phyloP scores from a whole-genome alignment of 2,888 invertebrate species.

The Cantharis nigra region DNA sequence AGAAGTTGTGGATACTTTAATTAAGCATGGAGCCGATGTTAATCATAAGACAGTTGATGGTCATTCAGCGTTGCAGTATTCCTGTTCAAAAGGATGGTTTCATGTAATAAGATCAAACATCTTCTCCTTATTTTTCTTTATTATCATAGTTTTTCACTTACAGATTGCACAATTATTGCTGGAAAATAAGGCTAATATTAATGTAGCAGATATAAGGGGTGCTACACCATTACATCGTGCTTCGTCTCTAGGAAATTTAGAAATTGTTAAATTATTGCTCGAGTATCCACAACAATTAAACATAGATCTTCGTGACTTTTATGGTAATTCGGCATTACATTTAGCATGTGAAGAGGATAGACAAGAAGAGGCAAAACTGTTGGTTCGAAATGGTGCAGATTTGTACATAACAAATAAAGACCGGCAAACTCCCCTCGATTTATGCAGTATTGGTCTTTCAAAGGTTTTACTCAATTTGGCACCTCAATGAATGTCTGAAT shows the following conservation, averaged over 20 bases:
- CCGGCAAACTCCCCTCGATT: slow-evolving; percentile 68
- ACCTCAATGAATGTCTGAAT: background rate
- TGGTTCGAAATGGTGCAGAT: slow-evolving; percentile 69
- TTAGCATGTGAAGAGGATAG: slow-evolving; percentile 82
- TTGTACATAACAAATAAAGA: slow-evolving; percentile 67
- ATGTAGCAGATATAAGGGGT: slow-evolving; percentile 68
- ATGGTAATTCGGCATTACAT: slow-evolving; percentile 81
- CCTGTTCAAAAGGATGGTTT: slow-evolving; percentile 81
- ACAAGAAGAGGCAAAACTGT: slow-evolving; percentile 66
- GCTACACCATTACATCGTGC: slow-evolving; percentile 81
- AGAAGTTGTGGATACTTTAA: slow-evolving; percentile 68
- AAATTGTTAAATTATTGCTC: slow-evolving; percentile 70
- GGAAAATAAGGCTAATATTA: slow-evolving; percentile 69
- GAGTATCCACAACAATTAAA: slow-evolving; percentile 58
- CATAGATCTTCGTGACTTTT: slow-evolving; percentile 67
- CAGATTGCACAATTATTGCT: slow-evolving; percentile 72
- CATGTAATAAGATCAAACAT: slow-evolving; percentile 57
- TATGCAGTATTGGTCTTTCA: slow-evolving; percentile 50
- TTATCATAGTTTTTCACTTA: slow-evolving; percentile 26
- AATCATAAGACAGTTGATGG: slow-evolving; percentile 74
- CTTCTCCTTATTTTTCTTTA: slow-evolving; percentile 18
- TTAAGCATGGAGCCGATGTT: slow-evolving; percentile 72
- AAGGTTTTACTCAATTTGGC: slow-evolving; percentile 7
- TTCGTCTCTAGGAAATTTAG: slow-evolving; percentile 74
- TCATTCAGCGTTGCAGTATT: slow-evolving; percentile 83